Percentiles rank a stretch among this genome's conserved stretches.
Evolutionary conservation across 2,888 invertebrate species (phyloP).

Genomic region (Drosophila emarginata): DNA sequence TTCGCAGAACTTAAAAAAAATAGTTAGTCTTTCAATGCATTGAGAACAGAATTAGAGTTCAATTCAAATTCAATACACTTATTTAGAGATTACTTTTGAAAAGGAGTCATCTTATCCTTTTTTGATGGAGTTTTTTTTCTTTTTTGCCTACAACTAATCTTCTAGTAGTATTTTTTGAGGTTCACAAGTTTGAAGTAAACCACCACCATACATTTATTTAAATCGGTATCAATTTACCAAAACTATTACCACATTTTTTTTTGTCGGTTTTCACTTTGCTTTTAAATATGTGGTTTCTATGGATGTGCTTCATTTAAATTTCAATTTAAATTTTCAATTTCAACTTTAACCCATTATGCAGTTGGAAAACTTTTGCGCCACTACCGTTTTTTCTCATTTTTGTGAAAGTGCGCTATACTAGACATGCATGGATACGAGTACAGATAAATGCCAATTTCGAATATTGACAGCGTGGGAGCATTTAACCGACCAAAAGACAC

Average conservation of each 20-base stretch:
- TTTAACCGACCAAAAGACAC: slow-evolving; percentile 57
- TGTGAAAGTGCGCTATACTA: neutral
- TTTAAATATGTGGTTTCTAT: neutral
- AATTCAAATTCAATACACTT: no score
- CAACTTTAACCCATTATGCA: slow-evolving; percentile 11
- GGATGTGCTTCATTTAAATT: slow-evolving; percentile 12
- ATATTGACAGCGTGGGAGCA: slow-evolving; percentile 68
- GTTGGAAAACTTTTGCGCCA: neutral
- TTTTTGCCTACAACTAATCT: no score
- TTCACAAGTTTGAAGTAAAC: no score
- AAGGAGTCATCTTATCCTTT: no score
- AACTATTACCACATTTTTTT: neutral
- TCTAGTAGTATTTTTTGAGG: no score
- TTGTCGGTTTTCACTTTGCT: neutral
- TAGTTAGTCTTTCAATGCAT: no score
- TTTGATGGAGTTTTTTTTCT: no score
- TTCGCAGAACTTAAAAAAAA: no score
- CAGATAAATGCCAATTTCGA: slow-evolving; percentile 55
- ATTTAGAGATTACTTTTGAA: no score
- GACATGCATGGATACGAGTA: slow-evolving; percentile 6
- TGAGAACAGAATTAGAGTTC: no score
- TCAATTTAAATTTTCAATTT: slow-evolving; percentile 14
- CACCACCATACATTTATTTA: neutral
- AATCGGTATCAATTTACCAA: neutral
- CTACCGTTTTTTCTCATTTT: neutral